Percentiles rank a stretch among this genome's conserved stretches.
Evolutionary conservation across 2,888 invertebrate genomes (phyloP).

Genomic region (Lycocerus yunnanus): DNA sequence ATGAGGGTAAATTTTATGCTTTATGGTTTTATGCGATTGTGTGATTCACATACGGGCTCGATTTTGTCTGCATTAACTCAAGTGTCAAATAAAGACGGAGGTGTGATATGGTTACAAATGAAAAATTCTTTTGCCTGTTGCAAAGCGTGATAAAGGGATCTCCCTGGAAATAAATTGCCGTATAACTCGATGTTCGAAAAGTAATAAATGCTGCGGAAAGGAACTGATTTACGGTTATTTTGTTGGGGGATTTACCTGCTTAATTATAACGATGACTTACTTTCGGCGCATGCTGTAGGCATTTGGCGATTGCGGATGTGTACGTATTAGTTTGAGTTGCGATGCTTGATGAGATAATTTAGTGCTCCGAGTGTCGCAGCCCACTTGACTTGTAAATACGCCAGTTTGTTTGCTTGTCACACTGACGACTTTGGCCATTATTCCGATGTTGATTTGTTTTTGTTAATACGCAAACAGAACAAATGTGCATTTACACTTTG

Average conservation of each 20-base stretch:
- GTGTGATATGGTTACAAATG: conserved; percentile 10
- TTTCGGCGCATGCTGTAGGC: conserved; percentile 2
- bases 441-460: conserved; percentile 21
- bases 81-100: conserved; percentile 17
- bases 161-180: conserved; percentile 33
- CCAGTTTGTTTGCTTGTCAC: conserved; percentile 28
- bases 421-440: conserved; percentile 15
- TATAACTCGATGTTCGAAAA: conserved; percentile 38
- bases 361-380: conserved; percentile 8
- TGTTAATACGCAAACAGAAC: conserved; percentile 12
- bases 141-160: conserved; percentile 31
- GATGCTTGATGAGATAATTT: conserved; percentile 29
- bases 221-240: conserved; percentile 29
- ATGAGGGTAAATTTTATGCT: conserved; percentile 19
- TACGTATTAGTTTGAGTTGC: conserved; percentile 17
- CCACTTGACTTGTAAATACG: conserved; percentile 29
- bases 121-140: conserved; percentile 26
- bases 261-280: background rate
- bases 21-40: conserved; percentile 9
- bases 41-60: conserved; percentile 14
- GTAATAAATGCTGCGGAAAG: conserved; percentile 32
- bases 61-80: conserved; percentile 3
- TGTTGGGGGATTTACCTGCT: conserved; percentile 22
- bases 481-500: conserved; percentile 11
- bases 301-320: conserved; percentile 18